These are phyloP conservation scores for Pogonocichla stellata DNA, from an alignment of 2,113 vertebrate species.

Conservation along the genomic window DNA sequence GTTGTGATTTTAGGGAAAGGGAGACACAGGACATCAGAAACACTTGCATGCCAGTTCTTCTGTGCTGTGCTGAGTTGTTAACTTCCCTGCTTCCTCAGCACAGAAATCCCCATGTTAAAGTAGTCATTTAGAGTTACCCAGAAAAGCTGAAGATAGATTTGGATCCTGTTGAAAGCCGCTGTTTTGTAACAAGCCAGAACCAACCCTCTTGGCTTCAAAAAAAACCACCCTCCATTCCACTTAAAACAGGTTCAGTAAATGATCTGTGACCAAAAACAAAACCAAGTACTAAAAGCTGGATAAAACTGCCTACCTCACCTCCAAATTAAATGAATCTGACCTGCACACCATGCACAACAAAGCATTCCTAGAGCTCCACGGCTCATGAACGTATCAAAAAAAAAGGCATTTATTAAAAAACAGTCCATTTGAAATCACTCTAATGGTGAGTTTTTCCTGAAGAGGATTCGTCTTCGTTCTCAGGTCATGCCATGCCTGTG, in stretches of 20 bases:
- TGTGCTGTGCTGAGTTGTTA: slow-evolving; percentile 17
- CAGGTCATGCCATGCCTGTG: background rate
- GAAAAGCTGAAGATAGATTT: slow-evolving; percentile 68
- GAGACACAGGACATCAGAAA: background rate
- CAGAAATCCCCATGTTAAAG: slow-evolving; percentile 66
- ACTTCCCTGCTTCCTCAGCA: slow-evolving; percentile 43
- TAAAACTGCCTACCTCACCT: slow-evolving; percentile 47
- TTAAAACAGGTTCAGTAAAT: slow-evolving; percentile 66
- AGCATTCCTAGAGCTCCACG: background rate
- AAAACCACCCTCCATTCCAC: slow-evolving; percentile 30
- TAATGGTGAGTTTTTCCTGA: background rate
- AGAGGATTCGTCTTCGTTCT: background rate
- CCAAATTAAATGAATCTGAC: slow-evolving; percentile 59
- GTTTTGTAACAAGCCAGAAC: slow-evolving; percentile 57
- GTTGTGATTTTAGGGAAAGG: background rate
- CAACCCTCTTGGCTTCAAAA: slow-evolving; percentile 47
- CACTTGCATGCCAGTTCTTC: background rate
- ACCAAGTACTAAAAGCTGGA: slow-evolving; percentile 57
- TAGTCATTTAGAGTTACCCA: slow-evolving; percentile 64
- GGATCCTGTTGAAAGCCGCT: slow-evolving; percentile 55
- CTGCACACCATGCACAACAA: background rate
- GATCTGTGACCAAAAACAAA: slow-evolving; percentile 68
- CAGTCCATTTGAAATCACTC: background rate
- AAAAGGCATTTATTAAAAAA: background rate
- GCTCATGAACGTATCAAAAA: background rate